Percentiles rank a stretch among this genome's conserved stretches.
phyloP scores from a whole-genome alignment of 2,113 vertebrate species.

The Tursiops truncatus region DNA sequence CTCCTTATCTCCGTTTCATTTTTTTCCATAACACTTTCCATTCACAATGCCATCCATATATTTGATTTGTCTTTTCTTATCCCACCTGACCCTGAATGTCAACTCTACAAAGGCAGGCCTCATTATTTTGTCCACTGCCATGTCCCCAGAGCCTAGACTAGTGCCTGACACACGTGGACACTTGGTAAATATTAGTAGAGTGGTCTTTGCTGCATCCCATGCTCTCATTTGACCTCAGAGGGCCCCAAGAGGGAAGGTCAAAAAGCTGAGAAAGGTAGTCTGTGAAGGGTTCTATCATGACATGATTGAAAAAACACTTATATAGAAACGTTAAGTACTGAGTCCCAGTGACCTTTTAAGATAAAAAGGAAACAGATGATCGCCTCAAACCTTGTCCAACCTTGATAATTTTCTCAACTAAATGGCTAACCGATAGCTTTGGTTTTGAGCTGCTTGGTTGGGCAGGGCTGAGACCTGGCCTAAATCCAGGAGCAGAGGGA shows the following conservation, averaged over 20 bases:
- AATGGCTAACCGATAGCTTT: not conserved
- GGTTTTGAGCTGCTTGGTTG: not conserved
- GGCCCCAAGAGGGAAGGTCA: not conserved
- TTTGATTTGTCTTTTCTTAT: not conserved
- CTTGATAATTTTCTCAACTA: constrained; percentile 11
- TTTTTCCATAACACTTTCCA: not conserved
- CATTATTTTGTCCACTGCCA: not conserved
- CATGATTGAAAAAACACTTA: not conserved
- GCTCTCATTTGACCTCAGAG: not conserved
- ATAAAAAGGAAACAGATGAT: not conserved
- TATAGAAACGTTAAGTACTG: not conserved
- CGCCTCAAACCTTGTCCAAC: not conserved
- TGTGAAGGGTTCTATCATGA: not conserved
- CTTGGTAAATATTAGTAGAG: not conserved
- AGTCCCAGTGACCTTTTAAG: not conserved
- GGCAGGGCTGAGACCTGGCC: not conserved
- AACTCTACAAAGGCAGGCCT: not conserved
- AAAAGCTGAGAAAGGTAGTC: not conserved
- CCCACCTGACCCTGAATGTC: not conserved
- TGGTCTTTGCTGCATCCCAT: not conserved
- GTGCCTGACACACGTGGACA: not conserved
- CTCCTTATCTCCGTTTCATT: not conserved
- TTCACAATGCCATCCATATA: not conserved
- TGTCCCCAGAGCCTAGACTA: not conserved
- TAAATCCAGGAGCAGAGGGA: not conserved